Percentiles rank a stretch among this genome's conserved stretches.
Evolutionary conservation across 1,140 invertebrate species (phyloP).

Genomic region (Drosophila setifemur): DNA sequence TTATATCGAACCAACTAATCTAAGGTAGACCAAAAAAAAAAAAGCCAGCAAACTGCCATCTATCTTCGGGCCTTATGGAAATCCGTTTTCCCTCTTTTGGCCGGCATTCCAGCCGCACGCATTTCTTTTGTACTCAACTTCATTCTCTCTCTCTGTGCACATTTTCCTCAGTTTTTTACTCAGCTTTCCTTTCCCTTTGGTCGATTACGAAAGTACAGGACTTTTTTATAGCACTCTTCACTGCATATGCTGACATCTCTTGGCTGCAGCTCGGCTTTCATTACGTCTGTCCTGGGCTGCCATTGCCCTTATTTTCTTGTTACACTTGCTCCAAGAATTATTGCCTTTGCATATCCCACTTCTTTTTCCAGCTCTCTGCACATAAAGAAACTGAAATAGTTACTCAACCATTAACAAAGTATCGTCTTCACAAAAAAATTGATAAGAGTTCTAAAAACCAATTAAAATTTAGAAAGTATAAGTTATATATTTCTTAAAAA

Average conservation of each 20-base stretch:
- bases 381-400: too few relatives aligned
- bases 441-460: too few relatives aligned
- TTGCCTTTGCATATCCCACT: conserved; percentile 69
- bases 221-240: conserved; percentile 41
- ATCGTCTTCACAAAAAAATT: too few relatives aligned
- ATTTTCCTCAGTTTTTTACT: not conserved
- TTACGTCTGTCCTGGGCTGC: conserved; percentile 39
- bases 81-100: conserved; percentile 44
- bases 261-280: conserved; percentile 32
- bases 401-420: too few relatives aligned
- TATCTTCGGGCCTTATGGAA: conserved; percentile 59
- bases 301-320: conserved; percentile 77
- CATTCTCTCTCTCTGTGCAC: not conserved
- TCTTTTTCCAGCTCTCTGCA: not conserved
- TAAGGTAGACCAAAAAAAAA: conserved; percentile 40
- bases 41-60: conserved; percentile 42
- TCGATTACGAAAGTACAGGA: conserved; percentile 18
- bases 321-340: conserved; percentile 75
- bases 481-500: too few relatives aligned
- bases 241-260: conserved; percentile 49
- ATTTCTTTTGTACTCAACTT: conserved; percentile 16
- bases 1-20: conserved; percentile 43
- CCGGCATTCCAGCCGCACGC: conserved; percentile 22
- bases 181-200: not conserved
- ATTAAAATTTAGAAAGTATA: too few relatives aligned